These are phyloP conservation scores for Allophyes oxyacanthae DNA, from an alignment of 2,888 invertebrate species.

Conservation along the genomic window DNA sequence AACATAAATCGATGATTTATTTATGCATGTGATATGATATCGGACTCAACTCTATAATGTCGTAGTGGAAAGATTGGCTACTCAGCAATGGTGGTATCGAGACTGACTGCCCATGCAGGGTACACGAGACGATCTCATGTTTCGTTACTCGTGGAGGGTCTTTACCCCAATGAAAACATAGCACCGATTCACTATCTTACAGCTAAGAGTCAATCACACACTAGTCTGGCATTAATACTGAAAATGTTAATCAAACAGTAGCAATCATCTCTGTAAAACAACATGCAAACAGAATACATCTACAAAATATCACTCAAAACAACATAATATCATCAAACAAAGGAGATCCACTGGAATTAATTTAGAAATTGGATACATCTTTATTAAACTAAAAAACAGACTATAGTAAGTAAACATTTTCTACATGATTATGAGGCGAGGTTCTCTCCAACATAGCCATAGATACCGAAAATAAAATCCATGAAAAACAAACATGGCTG, in stretches of 20 bases:
- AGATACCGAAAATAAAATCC: not conserved
- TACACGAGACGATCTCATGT: too few species aligned
- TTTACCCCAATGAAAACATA: too few species aligned
- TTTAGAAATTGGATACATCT: not conserved
- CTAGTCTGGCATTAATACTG: not conserved
- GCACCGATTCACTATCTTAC: not conserved
- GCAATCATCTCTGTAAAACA: conserved; percentile 1
- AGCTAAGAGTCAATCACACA: not conserved
- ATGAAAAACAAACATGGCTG: too few species aligned
- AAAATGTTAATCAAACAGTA: not conserved
- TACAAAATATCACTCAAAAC: not conserved
- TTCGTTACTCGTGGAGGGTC: too few species aligned
- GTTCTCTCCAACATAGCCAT: not conserved
- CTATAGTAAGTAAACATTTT: not conserved
- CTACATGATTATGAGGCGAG: not conserved
- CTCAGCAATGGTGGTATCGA: too few species aligned
- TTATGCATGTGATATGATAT: too few species aligned
- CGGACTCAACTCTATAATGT: too few species aligned
- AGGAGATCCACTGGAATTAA: not conserved
- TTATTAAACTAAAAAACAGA: not conserved
- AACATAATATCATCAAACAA: not conserved
- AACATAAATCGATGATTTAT: too few species aligned
- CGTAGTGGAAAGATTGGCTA: too few species aligned
- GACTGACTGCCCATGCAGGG: too few species aligned
- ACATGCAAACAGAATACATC: conserved; percentile 1